Evolutionary conservation across 2,888 invertebrate genomes (phyloP).

Genomic region (Caenorhabditis doughertyi): DNA sequence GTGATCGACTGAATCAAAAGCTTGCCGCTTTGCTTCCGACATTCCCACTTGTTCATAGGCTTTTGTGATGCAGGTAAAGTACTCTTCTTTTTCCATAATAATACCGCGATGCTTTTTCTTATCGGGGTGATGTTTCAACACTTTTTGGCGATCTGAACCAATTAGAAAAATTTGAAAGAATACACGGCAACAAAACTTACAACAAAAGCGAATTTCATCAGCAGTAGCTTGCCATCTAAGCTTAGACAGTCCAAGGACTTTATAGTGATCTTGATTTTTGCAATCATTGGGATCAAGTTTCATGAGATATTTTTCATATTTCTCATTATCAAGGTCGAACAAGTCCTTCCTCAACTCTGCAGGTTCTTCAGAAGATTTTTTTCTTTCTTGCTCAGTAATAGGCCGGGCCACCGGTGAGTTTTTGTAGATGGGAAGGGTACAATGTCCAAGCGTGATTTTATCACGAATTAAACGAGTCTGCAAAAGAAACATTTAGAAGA

Average conservation of each 20-base stretch:
- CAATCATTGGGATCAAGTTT: conserved; percentile 75
- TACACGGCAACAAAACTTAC: conserved; percentile 85
- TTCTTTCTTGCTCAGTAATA: conserved; percentile 29
- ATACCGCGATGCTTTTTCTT: conserved; percentile 89
- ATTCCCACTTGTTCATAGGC: conserved; percentile 81
- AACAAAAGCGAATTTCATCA: conserved; percentile 94
- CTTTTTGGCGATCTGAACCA: conserved; percentile 89
- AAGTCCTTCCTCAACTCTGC: conserved; percentile 60
- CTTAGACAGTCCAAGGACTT: conserved; percentile 91
- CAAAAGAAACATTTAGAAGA: conserved; percentile 3
- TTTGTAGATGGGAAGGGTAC: conserved; percentile 74
- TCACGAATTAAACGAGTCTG: conserved; percentile 70
- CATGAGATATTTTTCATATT: conserved; percentile 78
- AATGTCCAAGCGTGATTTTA: conserved; percentile 72
- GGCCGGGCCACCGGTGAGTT: conserved; percentile 51
- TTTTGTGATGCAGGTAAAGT: conserved; percentile 98
- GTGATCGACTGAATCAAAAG: conserved; percentile 97
- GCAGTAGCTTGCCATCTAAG: conserved; percentile 91
- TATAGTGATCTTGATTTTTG: conserved; percentile 92
- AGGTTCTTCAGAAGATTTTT: conserved; percentile 39
- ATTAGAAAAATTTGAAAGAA: no score
- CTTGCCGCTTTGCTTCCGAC: conserved; percentile 87
- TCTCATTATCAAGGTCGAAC: conserved; percentile 80
- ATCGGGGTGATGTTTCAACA: conserved; percentile 97
- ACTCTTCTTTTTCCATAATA: conserved; percentile 90